Evolutionary conservation across 2,113 vertebrate genomes (phyloP).

Genomic region (Grammomys dolichurus): DNA sequence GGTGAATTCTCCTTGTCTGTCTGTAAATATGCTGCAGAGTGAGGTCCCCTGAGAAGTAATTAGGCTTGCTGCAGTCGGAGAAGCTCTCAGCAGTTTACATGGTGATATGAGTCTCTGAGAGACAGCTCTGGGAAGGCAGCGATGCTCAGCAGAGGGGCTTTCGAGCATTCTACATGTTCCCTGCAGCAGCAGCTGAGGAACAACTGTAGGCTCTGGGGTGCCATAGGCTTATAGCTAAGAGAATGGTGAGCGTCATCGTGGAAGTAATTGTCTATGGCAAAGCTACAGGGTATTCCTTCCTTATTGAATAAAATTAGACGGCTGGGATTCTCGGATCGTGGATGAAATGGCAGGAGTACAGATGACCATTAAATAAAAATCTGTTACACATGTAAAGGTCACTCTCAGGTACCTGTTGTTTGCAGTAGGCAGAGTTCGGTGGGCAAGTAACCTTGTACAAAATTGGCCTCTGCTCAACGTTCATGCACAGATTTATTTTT

Average conservation of each 20-base stretch:
- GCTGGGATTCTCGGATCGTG: slow-evolving; percentile 25
- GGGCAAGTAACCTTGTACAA: not conserved
- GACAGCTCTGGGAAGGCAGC: not conserved
- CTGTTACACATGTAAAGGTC: not conserved
- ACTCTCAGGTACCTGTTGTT: slow-evolving; percentile 21
- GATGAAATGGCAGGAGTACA: slow-evolving; percentile 44
- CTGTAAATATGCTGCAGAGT: not conserved
- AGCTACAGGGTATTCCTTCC: slow-evolving; percentile 58
- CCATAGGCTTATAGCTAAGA: slow-evolving; percentile 44
- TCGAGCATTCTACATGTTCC: not conserved
- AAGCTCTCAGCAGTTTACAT: not conserved
- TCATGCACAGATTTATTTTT: not conserved
- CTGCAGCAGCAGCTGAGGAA: not conserved
- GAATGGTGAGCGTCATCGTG: slow-evolving; percentile 34
- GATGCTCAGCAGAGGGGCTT: not conserved
- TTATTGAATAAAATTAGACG: slow-evolving; percentile 75
- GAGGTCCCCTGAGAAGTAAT: not conserved
- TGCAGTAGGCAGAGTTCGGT: not conserved
- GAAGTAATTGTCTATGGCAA: slow-evolving; percentile 80
- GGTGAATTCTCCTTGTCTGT: not conserved
- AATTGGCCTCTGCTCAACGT: slow-evolving; percentile 31
- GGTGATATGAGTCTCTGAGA: slow-evolving; percentile 22
- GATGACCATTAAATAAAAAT: slow-evolving; percentile 48
- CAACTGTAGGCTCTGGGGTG: not conserved
- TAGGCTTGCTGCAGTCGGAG: not conserved